phyloP scores from a whole-genome alignment of 2,797 vertebrate genomes.

The Mycteria americana region DNA sequence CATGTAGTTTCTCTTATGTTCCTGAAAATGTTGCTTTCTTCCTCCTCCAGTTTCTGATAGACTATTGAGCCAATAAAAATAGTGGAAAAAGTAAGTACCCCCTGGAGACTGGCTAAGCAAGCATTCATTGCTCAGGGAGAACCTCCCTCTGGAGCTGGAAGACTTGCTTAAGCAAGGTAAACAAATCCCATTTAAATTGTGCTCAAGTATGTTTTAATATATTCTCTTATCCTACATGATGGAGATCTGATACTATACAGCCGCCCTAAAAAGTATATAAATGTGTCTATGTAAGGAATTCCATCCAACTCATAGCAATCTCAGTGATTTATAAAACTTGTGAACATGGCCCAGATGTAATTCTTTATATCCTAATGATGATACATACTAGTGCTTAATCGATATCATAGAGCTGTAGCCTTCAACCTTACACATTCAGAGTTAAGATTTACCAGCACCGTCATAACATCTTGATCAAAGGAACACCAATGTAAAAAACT shows the following conservation, averaged over 20 bases:
- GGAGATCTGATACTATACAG: neutral
- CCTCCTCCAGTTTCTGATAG: neutral
- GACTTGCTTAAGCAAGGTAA: neutral
- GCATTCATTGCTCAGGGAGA: neutral
- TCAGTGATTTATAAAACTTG: neutral
- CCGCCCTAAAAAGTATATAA: neutral
- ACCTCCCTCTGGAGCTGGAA: neutral
- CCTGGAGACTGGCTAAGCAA: neutral
- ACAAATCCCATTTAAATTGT: neutral
- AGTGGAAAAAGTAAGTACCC: neutral
- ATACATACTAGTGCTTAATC: neutral
- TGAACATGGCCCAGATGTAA: neutral
- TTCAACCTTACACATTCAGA: neutral
- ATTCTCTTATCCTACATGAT: neutral
- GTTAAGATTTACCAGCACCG: neutral
- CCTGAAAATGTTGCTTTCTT: neutral
- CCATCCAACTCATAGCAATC: neutral
- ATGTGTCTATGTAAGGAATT: neutral
- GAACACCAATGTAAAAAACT: accelerated
- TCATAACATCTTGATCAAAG: neutral
- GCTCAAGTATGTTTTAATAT: neutral
- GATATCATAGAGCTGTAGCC: neutral
- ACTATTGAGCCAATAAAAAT: neutral
- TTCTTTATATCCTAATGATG: neutral
- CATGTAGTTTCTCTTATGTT: neutral